Conservation (phyloP, 2,113 vertebrate genomes). For the Bagarius yarrelli region DNA sequence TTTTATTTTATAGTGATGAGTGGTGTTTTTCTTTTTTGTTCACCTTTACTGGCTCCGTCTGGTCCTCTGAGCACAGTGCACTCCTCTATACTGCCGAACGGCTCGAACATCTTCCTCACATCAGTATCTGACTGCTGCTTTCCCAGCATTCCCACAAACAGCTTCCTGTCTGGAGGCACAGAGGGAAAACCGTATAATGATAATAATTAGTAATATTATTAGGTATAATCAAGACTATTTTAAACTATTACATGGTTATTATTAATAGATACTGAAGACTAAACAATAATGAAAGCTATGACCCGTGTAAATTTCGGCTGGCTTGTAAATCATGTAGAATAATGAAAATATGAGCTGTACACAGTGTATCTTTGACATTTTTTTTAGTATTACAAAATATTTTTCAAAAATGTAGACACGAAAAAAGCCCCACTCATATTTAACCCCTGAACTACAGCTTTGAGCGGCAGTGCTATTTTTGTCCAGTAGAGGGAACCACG, state of each 20-base stretch:
- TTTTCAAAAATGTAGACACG: no score
- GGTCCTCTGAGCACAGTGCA: constrained; percentile 95
- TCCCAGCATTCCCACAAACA: constrained; percentile 96
- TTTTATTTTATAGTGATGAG: no score
- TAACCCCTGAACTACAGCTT: neutral
- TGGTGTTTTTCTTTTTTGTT: neutral
- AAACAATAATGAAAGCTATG: no score
- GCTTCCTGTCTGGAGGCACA: constrained; percentile 87
- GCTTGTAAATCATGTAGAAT: no score
- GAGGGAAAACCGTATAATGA: neutral
- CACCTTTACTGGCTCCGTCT: constrained; percentile 96
- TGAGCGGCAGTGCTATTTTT: neutral
- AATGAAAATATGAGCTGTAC: no score
- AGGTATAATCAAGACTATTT: neutral
- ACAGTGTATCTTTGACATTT: neutral
- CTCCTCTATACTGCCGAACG: constrained; percentile 95
- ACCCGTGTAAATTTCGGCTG: no score
- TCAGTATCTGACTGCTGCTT: constrained; percentile 91
- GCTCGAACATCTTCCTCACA: constrained; percentile 91
- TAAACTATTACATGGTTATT: no score
- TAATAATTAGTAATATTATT: no score
- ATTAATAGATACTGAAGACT: neutral
- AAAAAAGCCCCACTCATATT: neutral
- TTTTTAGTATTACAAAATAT: neutral
- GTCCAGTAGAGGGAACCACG: constrained; percentile 26